These are phyloP conservation scores for Hippolais icterina DNA, from an alignment of 2,113 vertebrate genomes.

Conservation along the genomic window DNA sequence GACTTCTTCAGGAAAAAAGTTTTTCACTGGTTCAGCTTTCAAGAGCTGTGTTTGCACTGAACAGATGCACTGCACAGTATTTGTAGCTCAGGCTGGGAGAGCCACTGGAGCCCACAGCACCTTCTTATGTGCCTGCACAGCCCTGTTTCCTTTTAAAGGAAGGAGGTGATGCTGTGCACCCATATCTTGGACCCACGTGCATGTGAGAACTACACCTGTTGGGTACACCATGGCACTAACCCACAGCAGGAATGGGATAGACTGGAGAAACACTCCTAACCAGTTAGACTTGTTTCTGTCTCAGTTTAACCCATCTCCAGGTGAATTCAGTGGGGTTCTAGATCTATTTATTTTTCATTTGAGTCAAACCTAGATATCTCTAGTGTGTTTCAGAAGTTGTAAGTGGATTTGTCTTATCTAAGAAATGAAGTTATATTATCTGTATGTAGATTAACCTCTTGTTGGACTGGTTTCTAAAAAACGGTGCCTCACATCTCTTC, in stretches of 20 bases:
- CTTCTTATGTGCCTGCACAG: background rate
- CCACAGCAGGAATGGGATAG: background rate
- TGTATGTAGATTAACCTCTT: background rate
- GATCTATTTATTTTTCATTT: background rate
- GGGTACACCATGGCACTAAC: fast-evolving
- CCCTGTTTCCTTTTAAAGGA: background rate
- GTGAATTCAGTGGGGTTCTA: background rate
- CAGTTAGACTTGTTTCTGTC: background rate
- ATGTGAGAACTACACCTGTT: background rate
- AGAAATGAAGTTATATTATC: background rate
- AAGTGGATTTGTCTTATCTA: background rate
- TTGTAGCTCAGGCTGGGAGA: background rate
- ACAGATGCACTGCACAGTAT: background rate
- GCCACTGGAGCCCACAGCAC: fast-evolving
- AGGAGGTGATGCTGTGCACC: background rate
- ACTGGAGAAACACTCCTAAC: background rate
- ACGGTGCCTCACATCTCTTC: fast-evolving
- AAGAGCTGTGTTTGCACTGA: background rate
- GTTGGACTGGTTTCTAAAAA: background rate
- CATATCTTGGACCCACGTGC: background rate
- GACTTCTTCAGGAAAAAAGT: background rate
- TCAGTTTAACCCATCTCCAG: fast-evolving
- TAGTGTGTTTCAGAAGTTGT: background rate
- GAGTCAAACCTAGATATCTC: background rate
- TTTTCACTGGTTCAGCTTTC: background rate